These are phyloP conservation scores for Pongo abelii DNA, from an alignment of 2,113 vertebrate genomes.

Conservation along the genomic window DNA sequence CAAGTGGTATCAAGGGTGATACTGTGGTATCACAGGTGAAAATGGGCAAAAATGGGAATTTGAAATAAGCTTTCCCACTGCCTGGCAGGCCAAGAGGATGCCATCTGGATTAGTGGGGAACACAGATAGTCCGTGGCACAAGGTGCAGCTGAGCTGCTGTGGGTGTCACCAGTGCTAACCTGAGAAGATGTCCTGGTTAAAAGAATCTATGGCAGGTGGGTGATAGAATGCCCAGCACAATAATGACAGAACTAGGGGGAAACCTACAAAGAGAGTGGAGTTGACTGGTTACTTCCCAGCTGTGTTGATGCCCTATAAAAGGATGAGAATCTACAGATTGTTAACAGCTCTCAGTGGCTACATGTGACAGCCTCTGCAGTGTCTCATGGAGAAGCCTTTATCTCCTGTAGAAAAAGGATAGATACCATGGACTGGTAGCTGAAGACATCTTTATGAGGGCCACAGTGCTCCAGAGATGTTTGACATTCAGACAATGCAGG, in stretches of 20 bases:
- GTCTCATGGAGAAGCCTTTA: background rate
- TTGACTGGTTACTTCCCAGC: background rate
- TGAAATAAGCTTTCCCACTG: background rate
- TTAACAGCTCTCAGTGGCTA: background rate
- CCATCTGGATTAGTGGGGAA: background rate
- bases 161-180: background rate
- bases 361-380: no score
- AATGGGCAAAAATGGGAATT: background rate
- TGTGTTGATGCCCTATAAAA: background rate
- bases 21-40: no score
- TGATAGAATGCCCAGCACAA: no score
- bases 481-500: background rate
- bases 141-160: background rate
- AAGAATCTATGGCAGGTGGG: background rate
- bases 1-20: background rate
- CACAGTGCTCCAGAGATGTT: background rate
- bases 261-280: background rate
- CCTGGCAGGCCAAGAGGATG: background rate
- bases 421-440: background rate
- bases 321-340: background rate
- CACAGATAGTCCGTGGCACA: background rate
- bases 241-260: fast-evolving
- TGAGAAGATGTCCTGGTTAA: background rate
- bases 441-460: background rate
- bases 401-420: fast-evolving